phyloP scores from a whole-genome alignment of 2,888 invertebrate species.

The Andrena bucephala region DNA sequence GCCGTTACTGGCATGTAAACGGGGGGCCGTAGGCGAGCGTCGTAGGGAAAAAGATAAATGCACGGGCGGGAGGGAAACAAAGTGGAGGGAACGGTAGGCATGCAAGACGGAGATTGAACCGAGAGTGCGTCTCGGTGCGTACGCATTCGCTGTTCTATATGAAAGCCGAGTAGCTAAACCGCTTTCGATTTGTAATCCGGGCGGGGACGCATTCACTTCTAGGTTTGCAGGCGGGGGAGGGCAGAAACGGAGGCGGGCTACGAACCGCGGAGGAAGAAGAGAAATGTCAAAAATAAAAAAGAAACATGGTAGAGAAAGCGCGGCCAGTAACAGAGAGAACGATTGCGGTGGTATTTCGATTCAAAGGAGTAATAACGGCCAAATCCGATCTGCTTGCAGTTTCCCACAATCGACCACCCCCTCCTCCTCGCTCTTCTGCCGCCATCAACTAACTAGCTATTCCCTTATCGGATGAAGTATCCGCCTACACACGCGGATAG shows the following conservation, averaged over 20 bases:
- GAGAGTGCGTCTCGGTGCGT: conserved; percentile 62
- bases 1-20: conserved; percentile 65
- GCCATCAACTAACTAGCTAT: conserved; percentile 69
- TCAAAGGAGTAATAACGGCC: conserved; percentile 75
- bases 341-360: conserved; percentile 69
- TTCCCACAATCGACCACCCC: conserved; percentile 48
- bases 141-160: conserved; percentile 73
- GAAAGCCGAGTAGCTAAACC: conserved; percentile 78
- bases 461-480: conserved; percentile 74
- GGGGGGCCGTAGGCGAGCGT: conserved; percentile 8
- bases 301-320: conserved; percentile 3
- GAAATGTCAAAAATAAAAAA: conserved; percentile 30
- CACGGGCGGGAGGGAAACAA: conserved; percentile 42
- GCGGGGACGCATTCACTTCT: conserved; percentile 76
- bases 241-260: conserved; percentile 9
- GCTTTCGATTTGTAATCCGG: conserved; percentile 80
- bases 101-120: conserved; percentile 57
- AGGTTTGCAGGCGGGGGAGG: conserved; percentile 68
- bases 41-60: conserved; percentile 33
- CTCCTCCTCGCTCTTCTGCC: conserved; percentile 46
- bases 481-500: neutral
- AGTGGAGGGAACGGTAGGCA: conserved; percentile 46
- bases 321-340: conserved; percentile 29
- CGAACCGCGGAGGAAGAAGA: neutral
- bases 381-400: conserved; percentile 71